These are phyloP conservation scores for Calyptommatus sinebrachiatus DNA, from an alignment of 2,113 vertebrate genomes.

Conservation along the genomic window DNA sequence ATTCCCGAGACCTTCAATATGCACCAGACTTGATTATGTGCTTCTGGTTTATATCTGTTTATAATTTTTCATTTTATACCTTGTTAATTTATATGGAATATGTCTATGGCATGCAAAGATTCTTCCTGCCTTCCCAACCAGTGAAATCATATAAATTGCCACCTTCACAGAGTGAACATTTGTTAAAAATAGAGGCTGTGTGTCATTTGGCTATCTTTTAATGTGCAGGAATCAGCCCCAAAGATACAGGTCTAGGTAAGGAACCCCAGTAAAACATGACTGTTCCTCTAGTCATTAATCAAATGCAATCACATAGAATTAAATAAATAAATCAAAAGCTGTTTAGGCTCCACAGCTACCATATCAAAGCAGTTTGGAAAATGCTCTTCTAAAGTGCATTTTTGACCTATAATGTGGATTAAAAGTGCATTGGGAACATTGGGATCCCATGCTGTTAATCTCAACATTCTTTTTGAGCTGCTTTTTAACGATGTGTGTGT, in stretches of 20 bases:
- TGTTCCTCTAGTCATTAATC: no score
- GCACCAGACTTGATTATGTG: constrained; percentile 12
- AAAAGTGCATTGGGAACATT: no score
- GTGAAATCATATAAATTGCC: background rate
- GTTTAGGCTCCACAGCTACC: no score
- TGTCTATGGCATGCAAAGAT: background rate
- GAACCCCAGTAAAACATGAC: background rate
- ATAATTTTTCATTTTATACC: background rate
- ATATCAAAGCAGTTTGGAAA: no score
- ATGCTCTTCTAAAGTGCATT: no score
- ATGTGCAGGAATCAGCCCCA: background rate
- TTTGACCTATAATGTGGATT: no score
- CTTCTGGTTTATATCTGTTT: background rate
- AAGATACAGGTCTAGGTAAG: background rate
- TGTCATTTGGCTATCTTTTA: background rate
- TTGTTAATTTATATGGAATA: background rate
- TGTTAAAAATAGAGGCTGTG: no score
- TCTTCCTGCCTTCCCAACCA: background rate
- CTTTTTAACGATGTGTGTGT: no score
- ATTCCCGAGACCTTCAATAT: constrained; percentile 7
- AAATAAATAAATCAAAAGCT: no score
- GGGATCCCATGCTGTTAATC: no score
- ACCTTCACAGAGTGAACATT: background rate
- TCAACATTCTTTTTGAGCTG: no score
- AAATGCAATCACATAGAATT: no score